phyloP scores from a whole-genome alignment of 2,113 vertebrate genomes.

The Siniperca knerii region DNA sequence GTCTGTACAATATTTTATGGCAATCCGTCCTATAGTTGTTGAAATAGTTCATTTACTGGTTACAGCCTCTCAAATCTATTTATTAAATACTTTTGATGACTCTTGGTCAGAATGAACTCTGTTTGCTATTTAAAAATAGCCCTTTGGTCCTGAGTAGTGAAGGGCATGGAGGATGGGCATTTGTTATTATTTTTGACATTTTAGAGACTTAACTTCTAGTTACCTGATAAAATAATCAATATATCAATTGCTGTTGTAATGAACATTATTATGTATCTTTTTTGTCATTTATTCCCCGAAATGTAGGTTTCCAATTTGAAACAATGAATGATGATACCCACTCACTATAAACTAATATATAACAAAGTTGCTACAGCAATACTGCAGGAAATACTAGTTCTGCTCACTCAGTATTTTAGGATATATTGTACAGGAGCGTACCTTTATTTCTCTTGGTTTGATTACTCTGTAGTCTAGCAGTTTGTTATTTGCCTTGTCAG shows the following conservation, averaged over 20 bases:
- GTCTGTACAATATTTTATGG: no score
- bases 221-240: neutral
- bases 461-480: slow-evolving; percentile 6
- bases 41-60: neutral
- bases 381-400: neutral
- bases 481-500: slow-evolving; percentile 30
- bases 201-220: neutral
- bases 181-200: neutral
- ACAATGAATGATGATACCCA: neutral
- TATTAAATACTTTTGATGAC: neutral
- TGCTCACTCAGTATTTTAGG: neutral
- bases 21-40: no score
- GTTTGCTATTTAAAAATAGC: neutral
- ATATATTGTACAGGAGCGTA: neutral
- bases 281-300: neutral
- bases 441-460: slow-evolving; percentile 3
- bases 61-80: neutral
- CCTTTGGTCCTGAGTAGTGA: neutral
- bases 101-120: neutral
- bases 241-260: neutral
- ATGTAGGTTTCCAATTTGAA: neutral
- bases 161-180: neutral
- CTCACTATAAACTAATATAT: neutral
- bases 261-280: neutral
- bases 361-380: neutral